Conservation (phyloP, 2,113 vertebrate genomes). For the Platichthys stellatus region DNA sequence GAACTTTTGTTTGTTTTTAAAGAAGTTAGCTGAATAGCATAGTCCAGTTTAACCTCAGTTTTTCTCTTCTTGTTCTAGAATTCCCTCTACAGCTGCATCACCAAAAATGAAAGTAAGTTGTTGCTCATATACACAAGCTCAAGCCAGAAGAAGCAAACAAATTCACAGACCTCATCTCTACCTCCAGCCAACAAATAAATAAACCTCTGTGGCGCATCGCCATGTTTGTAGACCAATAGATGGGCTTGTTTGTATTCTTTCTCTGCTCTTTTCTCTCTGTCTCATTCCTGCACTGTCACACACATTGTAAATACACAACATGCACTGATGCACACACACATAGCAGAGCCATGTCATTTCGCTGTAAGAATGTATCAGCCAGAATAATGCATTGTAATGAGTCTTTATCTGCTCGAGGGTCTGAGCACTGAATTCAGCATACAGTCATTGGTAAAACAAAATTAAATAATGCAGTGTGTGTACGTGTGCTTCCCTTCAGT, state of each 20-base stretch:
- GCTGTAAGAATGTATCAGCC: neutral
- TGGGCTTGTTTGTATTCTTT: constrained; percentile 3
- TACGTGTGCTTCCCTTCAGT: constrained; percentile 79
- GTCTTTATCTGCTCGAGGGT: constrained; percentile 1
- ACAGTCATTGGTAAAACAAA: neutral
- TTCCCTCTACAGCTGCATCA: constrained; percentile 98
- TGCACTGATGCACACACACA: neutral
- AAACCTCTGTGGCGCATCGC: neutral
- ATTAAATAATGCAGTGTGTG: neutral
- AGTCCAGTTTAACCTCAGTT: neutral
- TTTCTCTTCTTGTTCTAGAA: constrained; percentile 85
- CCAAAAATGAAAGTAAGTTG: constrained; percentile 99
- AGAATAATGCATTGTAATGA: neutral
- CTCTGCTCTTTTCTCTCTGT: neutral
- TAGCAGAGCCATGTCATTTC: neutral
- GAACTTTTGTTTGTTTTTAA: neutral
- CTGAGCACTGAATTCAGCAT: neutral
- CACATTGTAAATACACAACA: neutral
- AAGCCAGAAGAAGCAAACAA: neutral
- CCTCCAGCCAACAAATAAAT: constrained; percentile 13
- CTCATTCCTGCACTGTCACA: constrained; percentile 4
- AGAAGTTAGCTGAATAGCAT: neutral
- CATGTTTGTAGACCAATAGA: neutral
- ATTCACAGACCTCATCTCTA: constrained; percentile 2
- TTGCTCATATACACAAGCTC: neutral